Evolutionary conservation across 1,140 invertebrate species (phyloP).

Genomic region (Aphis gossypii): DNA sequence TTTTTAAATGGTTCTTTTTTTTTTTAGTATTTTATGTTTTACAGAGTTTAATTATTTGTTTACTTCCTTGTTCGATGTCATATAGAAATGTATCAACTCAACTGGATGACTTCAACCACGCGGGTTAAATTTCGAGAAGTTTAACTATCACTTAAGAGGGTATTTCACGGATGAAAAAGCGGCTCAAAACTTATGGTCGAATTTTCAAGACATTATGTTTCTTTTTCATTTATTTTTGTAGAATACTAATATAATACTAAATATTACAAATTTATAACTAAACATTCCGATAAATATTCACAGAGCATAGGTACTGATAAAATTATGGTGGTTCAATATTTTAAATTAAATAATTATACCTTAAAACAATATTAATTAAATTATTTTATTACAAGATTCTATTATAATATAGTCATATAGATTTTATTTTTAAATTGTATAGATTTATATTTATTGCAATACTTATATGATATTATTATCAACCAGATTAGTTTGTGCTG

Average conservation of each 20-base stretch:
- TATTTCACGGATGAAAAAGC: conserved; percentile 48
- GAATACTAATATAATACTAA: neutral
- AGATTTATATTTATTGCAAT: neutral
- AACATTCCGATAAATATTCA: neutral
- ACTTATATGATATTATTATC: neutral
- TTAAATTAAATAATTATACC: too few relatives aligned
- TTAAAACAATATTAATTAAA: neutral
- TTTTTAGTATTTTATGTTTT: conserved; percentile 1
- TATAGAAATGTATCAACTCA: conserved; percentile 39
- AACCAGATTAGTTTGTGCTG: neutral
- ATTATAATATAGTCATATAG: too few relatives aligned
- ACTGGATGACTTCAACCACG: conserved; percentile 38
- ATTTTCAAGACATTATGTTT: conserved; percentile 22
- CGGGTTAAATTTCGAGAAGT: conserved; percentile 28
- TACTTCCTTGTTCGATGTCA: neutral
- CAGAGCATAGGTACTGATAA: neutral
- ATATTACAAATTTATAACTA: too few relatives aligned
- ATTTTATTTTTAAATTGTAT: neutral
- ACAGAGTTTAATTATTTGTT: conserved; percentile 44
- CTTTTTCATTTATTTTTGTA: neutral
- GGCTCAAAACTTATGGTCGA: conserved; percentile 12
- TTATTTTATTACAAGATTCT: neutral
- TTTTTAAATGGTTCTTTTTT: conserved; percentile 28
- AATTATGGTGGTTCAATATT: neutral
- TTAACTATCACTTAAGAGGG: conserved; percentile 49